Percentiles rank a stretch among this genome's conserved stretches.
These are phyloP conservation scores for Takifugu rubripes DNA, from an alignment of 2,797 vertebrate genomes.

Conservation along the genomic window DNA sequence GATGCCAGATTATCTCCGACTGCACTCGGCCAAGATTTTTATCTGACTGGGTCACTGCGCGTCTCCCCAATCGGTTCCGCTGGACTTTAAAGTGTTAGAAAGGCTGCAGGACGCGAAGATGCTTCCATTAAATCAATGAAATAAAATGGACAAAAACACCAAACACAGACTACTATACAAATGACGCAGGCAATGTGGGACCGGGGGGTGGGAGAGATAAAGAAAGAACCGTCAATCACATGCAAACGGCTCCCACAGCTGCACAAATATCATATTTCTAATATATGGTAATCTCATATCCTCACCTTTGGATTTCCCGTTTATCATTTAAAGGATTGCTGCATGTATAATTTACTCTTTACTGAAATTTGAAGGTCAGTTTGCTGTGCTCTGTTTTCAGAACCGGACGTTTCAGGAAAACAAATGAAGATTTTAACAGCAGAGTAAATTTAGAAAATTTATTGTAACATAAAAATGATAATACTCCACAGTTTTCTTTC, in stretches of 20 bases:
- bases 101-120: not conserved
- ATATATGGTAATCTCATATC: too few relatives aligned
- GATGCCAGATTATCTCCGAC: slow-evolving; percentile 59
- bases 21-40: slow-evolving; percentile 35
- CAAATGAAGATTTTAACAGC: slow-evolving; percentile 7
- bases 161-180: not conserved
- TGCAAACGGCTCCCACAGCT: too few relatives aligned
- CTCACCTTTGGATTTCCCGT: too few relatives aligned
- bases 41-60: slow-evolving; percentile 30
- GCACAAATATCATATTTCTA: too few relatives aligned
- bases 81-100: not conserved
- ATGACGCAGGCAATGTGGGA: not conserved
- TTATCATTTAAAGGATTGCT: too few relatives aligned
- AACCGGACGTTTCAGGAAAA: not conserved
- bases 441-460: slow-evolving; percentile 70
- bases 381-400: too few relatives aligned
- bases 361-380: not conserved
- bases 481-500: slow-evolving; percentile 73
- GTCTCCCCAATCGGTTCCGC: not conserved
- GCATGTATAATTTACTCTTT: too few relatives aligned
- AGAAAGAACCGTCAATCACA: too few relatives aligned
- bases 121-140: not conserved
- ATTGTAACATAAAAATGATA: slow-evolving; percentile 70
- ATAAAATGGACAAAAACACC: not conserved
- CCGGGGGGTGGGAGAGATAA: too few relatives aligned